phyloP scores from a whole-genome alignment of 2,797 vertebrate genomes.

The Lithobates pipiens region DNA sequence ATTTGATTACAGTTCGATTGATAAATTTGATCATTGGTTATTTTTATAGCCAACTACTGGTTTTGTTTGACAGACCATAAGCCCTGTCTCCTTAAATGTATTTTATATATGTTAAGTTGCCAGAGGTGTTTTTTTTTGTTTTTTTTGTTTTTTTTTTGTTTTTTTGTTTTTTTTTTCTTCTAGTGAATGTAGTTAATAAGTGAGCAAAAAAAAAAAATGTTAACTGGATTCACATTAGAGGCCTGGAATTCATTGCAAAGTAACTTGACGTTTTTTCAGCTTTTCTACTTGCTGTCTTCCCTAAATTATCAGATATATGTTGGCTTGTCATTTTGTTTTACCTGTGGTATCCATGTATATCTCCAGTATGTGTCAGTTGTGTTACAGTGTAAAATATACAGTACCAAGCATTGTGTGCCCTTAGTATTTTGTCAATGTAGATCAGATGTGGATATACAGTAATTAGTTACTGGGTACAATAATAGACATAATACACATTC shows the following conservation, averaged over 20 bases:
- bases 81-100: constrained; percentile 55
- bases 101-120: constrained; percentile 47
- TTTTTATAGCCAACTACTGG: constrained; percentile 15
- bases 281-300: too few species aligned
- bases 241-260: constrained; percentile 43
- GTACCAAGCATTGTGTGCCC: not conserved
- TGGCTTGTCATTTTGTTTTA: not conserved
- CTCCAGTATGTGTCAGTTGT: not conserved
- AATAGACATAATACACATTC: not conserved
- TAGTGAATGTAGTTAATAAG: constrained; percentile 26
- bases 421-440: not conserved
- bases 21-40: not conserved
- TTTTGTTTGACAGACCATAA: constrained; percentile 34
- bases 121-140: constrained; percentile 23
- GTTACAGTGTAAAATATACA: not conserved
- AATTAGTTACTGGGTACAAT: not conserved
- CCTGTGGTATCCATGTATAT: not conserved
- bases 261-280: not conserved
- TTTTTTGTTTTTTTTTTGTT: not conserved
- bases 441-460: not conserved
- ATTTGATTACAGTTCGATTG: not conserved
- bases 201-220: not conserved
- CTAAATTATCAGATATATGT: too few species aligned
- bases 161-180: not conserved
- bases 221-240: not conserved